Evolutionary conservation across 2,113 vertebrate species (phyloP), one percentile per base, ranked within the genome.

Genomic region (Athene cunicularia): DNA sequence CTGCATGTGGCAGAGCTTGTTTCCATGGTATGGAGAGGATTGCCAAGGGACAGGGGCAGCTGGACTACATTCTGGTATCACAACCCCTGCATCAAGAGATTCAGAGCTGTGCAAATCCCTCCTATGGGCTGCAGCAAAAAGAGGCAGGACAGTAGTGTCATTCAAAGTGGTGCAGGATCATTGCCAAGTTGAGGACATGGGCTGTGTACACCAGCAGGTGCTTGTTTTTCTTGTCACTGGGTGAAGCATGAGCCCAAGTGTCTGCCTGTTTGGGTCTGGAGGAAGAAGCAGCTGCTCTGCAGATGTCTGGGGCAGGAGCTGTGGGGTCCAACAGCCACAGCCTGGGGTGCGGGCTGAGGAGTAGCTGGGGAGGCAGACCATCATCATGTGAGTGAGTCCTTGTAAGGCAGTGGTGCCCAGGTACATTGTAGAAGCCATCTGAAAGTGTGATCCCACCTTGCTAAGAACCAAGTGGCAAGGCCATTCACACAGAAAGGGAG

Each of bases 201-300:
- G 20, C 19, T 55, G 5, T 5, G 3, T 27, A 62, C 18, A n/a
- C 16, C 73, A 73, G 3, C 1, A 2, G 8, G 13, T 76, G 6
- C 8, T 73, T 60, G 27, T 45, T 80, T 75, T 7, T 35, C 14
- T 5, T 1, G 9, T 32, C 3, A 1, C 6, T 0, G 2, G 5
- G 13, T 39, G 26, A 53, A 73, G 10, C 22, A 53, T 0, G 2
- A 55, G 17, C 9, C 39, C 8, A 13, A 52, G 1, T 6, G 14
- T 2, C 14, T 45, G 14, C 11, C 26, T 3, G 0, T 32, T 56
- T 0, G 1, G 7, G 14, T 35, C 33, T 70, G 8, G 6, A 4
- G 3, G 3, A 8, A 47, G 50, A 17, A 83, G 28, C 47, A 76
- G 52, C 28, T 7, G 4, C 28, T 67, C 62, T 71, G 32, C 5